These are phyloP conservation scores for Euleptes europaea DNA, from an alignment of 2,113 vertebrate species.

Conservation along the genomic window DNA sequence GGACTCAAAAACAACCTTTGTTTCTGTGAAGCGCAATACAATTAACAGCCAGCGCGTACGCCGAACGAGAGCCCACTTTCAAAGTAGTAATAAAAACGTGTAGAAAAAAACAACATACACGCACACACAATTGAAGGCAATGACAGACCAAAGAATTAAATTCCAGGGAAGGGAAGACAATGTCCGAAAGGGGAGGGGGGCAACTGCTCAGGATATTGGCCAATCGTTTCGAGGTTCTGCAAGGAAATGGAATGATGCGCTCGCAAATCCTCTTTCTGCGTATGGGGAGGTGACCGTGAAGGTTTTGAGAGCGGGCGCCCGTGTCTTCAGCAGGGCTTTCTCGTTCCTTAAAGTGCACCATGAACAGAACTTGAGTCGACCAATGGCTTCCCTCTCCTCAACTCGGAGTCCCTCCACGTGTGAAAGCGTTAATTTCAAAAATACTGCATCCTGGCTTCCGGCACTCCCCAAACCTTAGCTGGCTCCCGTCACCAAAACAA, in stretches of 20 bases:
- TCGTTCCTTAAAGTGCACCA: conserved; percentile 46
- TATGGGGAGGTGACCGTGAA: conserved; percentile 44
- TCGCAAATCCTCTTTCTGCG: not conserved
- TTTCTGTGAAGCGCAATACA: conserved; percentile 58
- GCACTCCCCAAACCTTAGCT: not conserved
- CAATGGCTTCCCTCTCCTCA: conserved; percentile 3
- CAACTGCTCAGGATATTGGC: conserved; percentile 35
- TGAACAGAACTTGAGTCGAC: conserved; percentile 45
- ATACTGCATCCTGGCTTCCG: not conserved
- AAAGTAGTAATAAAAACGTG: not conserved
- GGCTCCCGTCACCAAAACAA: not conserved
- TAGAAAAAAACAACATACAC: conserved; percentile 34
- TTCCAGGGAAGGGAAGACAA: conserved; percentile 34
- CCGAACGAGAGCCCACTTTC: not conserved
- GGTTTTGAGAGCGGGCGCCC: conserved; percentile 7
- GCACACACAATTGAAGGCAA: conserved; percentile 58
- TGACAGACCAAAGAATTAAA: conserved; percentile 52
- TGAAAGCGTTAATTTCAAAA: too few species aligned
- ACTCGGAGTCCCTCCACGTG: not conserved
- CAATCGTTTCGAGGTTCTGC: conserved; percentile 40
- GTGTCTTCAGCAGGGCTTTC: conserved; percentile 50
- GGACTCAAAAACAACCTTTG: conserved; percentile 67
- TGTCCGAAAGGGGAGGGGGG: conserved; percentile 42
- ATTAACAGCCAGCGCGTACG: conserved; percentile 53
- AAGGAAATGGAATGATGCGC: conserved; percentile 31